Evolutionary conservation across 2,797 vertebrate species (phyloP), one percentile per base, ranked within the genome.

Genomic region (Choloepus didactylus): DNA sequence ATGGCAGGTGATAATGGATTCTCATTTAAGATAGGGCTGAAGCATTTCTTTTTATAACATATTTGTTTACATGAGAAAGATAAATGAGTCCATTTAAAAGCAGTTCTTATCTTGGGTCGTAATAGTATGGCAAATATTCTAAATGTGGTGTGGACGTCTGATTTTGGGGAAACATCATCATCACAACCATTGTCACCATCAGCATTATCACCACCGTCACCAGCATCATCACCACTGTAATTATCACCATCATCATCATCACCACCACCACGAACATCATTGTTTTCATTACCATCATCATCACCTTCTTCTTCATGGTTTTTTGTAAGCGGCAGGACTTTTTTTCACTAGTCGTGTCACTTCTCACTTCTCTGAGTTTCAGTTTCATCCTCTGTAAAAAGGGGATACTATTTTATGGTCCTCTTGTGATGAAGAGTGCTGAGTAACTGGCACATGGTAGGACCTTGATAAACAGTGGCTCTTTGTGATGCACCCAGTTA

Each of bases 191-290:
- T 6, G 12, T 15, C 29, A 5, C 1, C 23, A 16, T 0, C 87
- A 15, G 1, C 27, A n/a, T 3, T 6, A 3, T 59, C 83, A 27
- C 7, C 15, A 49, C 0, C 9, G 19, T 0, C 12, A 27, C 9
- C 2, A 62, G 0, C 12, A 9, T 3, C 10, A 31, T 1, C 1
- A 3, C 16, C n/a, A 21, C 9, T n/a, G 8, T 1, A 3, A 16
- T 6, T 9, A 18, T 15, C 29, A 3, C 1, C 23, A 25, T 0
- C 87, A 10, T 2, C 27, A n/a, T 3, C 10, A 3, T 59, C 83
- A 27, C 7, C 15, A 49, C 0, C 12, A 19, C 9, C 2, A 0
- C 1, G 38, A 62, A 1, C 14, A 38, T 2, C 10, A 51, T 9
- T 10, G 15, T 1, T 9, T 12, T 4, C 19, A 51, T 0, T 10